Conservation (phyloP, 2,888 invertebrate species). For the Siphonodentalium dalli region DNA sequence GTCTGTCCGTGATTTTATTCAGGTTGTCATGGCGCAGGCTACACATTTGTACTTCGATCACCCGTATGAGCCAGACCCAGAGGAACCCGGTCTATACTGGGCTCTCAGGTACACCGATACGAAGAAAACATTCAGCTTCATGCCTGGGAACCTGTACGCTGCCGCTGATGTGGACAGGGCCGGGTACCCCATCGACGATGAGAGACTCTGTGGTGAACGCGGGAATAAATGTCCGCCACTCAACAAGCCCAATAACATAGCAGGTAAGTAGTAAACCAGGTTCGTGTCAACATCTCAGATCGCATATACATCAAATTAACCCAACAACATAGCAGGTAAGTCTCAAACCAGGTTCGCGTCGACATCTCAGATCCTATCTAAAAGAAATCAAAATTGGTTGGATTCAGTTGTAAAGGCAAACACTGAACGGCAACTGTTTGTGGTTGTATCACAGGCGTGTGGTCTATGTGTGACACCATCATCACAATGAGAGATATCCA, state of each 20-base stretch:
- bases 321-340: too few species aligned
- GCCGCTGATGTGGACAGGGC: conserved; percentile 48
- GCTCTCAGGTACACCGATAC: conserved; percentile 55
- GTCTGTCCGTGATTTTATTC: conserved; percentile 9
- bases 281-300: too few species aligned
- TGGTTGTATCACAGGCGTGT: too few species aligned
- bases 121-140: conserved; percentile 51
- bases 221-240: conserved; percentile 38
- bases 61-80: conserved; percentile 55
- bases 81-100: conserved; percentile 60
- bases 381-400: too few species aligned
- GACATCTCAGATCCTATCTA: too few species aligned
- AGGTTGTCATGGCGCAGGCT: conserved; percentile 55
- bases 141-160: conserved; percentile 50
- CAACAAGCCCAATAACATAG: conserved; percentile 46
- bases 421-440: too few species aligned
- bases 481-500: too few species aligned
- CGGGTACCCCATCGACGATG: conserved; percentile 41
- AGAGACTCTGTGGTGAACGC: conserved; percentile 39
- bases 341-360: too few species aligned
- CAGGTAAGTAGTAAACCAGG: conserved; percentile 51
- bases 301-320: too few species aligned
- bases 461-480: too few species aligned
- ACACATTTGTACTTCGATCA: conserved; percentile 57
- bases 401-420: too few species aligned